Conservation (phyloP, 2,888 invertebrate species). For the Acronicta leporina region DNA sequence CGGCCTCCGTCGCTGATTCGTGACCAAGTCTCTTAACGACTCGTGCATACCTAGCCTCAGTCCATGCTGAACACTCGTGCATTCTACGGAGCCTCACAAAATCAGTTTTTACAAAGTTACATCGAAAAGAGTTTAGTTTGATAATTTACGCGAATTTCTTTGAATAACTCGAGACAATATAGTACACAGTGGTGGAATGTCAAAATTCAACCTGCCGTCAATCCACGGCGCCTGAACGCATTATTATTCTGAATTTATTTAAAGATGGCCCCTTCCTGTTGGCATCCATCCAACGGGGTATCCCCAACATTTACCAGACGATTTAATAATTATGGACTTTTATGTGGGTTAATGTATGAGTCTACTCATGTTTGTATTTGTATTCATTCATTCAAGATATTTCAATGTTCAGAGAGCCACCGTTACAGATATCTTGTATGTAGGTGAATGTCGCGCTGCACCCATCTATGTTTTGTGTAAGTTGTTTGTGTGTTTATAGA, state of each 20-base stretch:
- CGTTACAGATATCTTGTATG: conserved; percentile 61
- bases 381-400: conserved; percentile 67
- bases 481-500: conserved; percentile 70
- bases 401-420: conserved; percentile 56
- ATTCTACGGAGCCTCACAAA: conserved; percentile 58
- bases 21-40: conserved; percentile 74
- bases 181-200: conserved; percentile 44
- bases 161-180: conserved; percentile 32
- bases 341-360: conserved; percentile 75
- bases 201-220: conserved; percentile 62
- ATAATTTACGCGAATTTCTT: neutral
- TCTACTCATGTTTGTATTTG: conserved; percentile 66
- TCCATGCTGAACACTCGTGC: conserved; percentile 67
- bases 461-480: conserved; percentile 68
- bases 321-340: conserved; percentile 84
- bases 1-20: conserved; percentile 70
- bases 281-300: conserved; percentile 85
- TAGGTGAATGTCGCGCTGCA: conserved; percentile 74
- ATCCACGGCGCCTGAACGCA: conserved; percentile 66
- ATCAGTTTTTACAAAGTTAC: conserved; percentile 57
- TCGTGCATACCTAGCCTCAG: conserved; percentile 70
- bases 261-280: conserved; percentile 84
- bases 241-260: conserved; percentile 84
- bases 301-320: conserved; percentile 85
- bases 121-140: conserved; percentile 25